Base-by-base conservation (phyloP, 2,888 invertebrate genomes). In the Slavum lentiscoides region DNA sequence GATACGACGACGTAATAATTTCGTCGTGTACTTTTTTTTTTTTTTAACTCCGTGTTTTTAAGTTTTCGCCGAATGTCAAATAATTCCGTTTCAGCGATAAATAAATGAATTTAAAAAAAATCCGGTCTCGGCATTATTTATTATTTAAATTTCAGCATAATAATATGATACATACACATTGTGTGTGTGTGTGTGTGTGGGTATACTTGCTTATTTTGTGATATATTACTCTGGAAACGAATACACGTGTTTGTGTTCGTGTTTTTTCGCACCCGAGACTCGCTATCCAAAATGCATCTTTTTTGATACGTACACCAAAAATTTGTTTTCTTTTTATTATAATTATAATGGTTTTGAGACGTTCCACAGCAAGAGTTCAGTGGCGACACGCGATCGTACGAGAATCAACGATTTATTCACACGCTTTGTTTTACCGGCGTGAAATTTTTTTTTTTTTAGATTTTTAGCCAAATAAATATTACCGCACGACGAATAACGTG, bases 221-320 rank as follows among this genome's bases (percentile, higher is more conserved):
- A 74, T 30, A 49, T 73, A 19, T 61, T 72, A 43, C 15, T 61
- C 59, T 55, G 8, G 4, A 19, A 9, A 19, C 4, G 13, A 49
- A 13, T 9, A 37, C 53, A 21, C 1, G 64, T 9, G 30, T 43
- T 43, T 43, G 43, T 64, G 17, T n/a, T 30, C 43, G n/a, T n/a
- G n/a, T 23, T 58, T 67, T 43, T 15, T 30, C 15, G 11, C 43
- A 67, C 58, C 23, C 23, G 64, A 37, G 39, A 55, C 55, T 55
- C 19, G 4, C 58, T 74, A 67, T 74, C 66, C 66, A 19, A 11
- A n/a, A 11, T 37, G 30, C 64, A 55, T 37, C 55, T 74, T 55
- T 30, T 30, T 17, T 55, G 21, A 11, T 43, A 19, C 61, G 58
- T n/a, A 21, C 8, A 21, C n/a, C 21, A 11, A 58, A 4, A 53